Base-by-base conservation (phyloP, 2,797 vertebrate species). In the Gambelia wislizenii region DNA sequence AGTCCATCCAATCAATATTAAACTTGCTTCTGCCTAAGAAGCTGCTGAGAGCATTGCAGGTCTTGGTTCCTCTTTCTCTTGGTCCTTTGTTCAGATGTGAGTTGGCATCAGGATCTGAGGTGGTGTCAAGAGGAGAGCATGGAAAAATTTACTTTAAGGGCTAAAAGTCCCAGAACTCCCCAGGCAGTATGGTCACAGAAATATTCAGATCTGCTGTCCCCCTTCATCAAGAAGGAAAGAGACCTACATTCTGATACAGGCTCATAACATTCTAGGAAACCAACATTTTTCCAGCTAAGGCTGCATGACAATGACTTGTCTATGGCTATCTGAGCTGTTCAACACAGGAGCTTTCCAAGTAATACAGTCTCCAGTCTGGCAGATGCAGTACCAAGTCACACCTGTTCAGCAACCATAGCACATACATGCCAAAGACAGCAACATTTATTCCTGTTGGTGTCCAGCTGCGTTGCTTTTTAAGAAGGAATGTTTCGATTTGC, bases 401-500 rank as follows among this genome's bases (percentile, higher is more conserved):
- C 47, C 61, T 80, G 47, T 69, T 86, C 33, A 78, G 30, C 14
- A 3, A 49, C 54, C 84, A 39, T 56, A 52, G 64, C 10, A 72
- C 20, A 78, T 52, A 52, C 7, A 30, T 0, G 79, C 56, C 30
- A 91, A 91, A 1, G 0, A 36, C 39, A 90, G 0, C n/a, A 52
- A n/a, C 20, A 70, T 92, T 90, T 7, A 76, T 85, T n/a, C n/a
- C 78, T 85, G 39, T 72, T 54, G 56, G 70, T 39, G 25, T 12
- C 13, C 44, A 77, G 7, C 47, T n/a, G 91, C 89, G 76, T 27
- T 5, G 2, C 20, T 0, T 89, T 88, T 79, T 87, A 10, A 10
- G 14, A 25, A 83, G 33, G 89, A 81, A 90, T 87, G 67, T 85
- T 86, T 83, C 44, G 78, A 22, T 6, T 84, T 36, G 64, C 4